Conservation (phyloP, 2,797 vertebrate genomes). For the Alauda arvensis region DNA sequence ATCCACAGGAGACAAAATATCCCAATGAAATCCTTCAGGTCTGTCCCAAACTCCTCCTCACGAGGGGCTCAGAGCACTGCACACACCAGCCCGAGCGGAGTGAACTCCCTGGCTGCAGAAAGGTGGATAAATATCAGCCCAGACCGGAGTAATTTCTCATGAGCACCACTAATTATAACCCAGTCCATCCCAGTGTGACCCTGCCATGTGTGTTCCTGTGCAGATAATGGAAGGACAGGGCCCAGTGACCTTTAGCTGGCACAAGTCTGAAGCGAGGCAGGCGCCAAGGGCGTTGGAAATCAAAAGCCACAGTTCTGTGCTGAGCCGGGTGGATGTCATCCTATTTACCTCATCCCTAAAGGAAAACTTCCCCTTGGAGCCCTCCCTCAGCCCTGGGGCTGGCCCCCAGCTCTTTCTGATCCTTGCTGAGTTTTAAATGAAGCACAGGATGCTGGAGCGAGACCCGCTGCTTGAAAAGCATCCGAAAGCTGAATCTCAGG, state of each 20-base stretch:
- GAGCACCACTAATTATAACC: background rate
- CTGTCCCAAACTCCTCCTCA: background rate
- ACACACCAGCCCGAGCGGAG: background rate
- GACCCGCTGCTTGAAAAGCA: background rate
- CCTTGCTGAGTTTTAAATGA: background rate
- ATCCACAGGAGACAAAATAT: background rate
- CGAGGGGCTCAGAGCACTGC: rapidly evolving
- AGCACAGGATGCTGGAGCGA: background rate
- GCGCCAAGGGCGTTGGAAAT: background rate
- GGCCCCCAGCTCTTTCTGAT: background rate
- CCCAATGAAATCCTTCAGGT: background rate
- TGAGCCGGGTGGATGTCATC: background rate
- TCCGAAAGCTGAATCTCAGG: background rate
- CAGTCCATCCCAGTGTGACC: background rate
- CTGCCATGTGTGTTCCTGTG: background rate
- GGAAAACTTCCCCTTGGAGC: background rate
- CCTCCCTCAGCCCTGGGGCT: background rate
- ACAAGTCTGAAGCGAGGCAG: background rate
- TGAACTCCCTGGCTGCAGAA: background rate
- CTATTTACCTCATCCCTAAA: background rate
- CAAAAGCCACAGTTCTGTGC: background rate
- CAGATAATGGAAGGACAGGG: background rate
- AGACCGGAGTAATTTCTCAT: background rate
- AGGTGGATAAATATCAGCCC: background rate
- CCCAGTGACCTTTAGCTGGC: slow-evolving; percentile 10